Conservation (phyloP, 2,113 vertebrate genomes). For the Zapornia atra region DNA sequence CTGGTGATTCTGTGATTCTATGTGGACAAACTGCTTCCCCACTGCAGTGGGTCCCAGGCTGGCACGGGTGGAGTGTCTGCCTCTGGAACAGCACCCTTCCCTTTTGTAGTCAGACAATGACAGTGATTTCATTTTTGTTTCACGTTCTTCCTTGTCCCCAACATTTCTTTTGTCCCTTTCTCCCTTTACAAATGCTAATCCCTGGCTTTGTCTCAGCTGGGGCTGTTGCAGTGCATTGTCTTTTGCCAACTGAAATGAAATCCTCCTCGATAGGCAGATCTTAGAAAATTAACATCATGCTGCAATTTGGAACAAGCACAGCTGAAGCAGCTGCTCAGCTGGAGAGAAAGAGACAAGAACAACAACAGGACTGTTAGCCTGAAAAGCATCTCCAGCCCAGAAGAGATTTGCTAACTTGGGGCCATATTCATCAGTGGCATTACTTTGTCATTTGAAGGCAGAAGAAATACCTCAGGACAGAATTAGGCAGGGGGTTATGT, state of each 20-base stretch:
- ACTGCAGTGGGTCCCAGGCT: background rate
- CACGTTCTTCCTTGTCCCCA: conserved; percentile 47
- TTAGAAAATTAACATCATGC: conserved; percentile 39
- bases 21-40: background rate
- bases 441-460: background rate
- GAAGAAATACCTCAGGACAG: background rate
- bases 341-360: background rate
- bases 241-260: conserved; percentile 39
- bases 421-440: background rate
- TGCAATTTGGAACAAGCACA: conserved; percentile 20
- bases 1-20: background rate
- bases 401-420: background rate
- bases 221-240: conserved; percentile 45
- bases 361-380: background rate
- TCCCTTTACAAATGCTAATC: conserved; percentile 64
- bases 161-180: conserved; percentile 45
- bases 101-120: conserved; percentile 15
- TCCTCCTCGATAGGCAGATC: background rate
- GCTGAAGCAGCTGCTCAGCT: conserved; percentile 47
- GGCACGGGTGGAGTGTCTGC: background rate
- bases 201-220: background rate
- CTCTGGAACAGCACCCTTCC: background rate
- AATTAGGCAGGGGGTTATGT: background rate
- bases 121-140: conserved; percentile 44
- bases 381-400: background rate